Conservation (phyloP, 2,113 vertebrate species). For the Suncus etruscus region DNA sequence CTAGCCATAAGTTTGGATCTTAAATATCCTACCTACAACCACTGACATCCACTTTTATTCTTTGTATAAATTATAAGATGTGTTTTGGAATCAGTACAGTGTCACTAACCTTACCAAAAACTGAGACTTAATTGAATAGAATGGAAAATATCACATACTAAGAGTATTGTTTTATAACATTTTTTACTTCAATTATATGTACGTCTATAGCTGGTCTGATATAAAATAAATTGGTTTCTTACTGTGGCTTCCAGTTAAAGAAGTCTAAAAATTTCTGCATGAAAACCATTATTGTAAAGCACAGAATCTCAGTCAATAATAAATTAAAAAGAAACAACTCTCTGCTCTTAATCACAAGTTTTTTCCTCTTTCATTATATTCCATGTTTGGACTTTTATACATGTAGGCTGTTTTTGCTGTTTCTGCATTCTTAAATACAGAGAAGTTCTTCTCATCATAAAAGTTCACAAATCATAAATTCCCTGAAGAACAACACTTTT, state of each 20-base stretch:
- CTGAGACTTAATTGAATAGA: neutral
- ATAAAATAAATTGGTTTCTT: neutral
- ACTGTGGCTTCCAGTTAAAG: neutral
- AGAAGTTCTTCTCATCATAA: neutral
- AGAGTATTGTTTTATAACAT: conserved; percentile 16
- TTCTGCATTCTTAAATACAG: conserved; percentile 34
- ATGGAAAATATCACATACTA: neutral
- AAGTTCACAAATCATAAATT: conserved; percentile 47
- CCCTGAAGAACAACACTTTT: neutral
- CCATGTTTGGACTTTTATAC: neutral
- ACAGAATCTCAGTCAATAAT: too few species aligned
- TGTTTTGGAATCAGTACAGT: conserved; percentile 39
- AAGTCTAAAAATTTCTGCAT: neutral
- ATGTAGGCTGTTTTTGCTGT: neutral
- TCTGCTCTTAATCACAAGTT: neutral
- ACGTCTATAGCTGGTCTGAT: neutral
- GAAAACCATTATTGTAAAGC: too few species aligned
- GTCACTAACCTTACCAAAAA: conserved; percentile 3
- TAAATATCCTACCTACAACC: too few species aligned
- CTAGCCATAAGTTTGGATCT: too few species aligned
- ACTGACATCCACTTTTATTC: too few species aligned
- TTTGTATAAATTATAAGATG: neutral
- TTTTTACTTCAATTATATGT: neutral
- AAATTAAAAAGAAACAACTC: too few species aligned
- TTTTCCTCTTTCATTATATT: neutral